Evolutionary conservation across 1,140 invertebrate genomes (phyloP).

Genomic region (Dreissena polymorpha): DNA sequence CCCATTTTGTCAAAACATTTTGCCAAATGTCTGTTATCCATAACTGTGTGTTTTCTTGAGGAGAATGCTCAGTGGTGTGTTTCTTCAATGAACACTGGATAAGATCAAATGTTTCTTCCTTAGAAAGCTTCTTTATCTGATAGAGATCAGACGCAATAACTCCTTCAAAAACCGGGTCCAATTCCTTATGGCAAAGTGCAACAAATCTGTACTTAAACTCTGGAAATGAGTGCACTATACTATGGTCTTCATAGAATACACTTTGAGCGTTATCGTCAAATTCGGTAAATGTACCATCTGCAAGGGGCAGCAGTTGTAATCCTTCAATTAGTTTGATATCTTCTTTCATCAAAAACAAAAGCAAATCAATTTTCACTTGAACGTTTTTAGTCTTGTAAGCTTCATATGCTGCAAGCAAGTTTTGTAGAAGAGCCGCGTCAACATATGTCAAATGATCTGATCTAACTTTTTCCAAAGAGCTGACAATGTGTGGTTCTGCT

Average conservation of each 20-base stretch:
- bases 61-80: background rate
- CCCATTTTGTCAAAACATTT: background rate
- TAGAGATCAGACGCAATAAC: background rate
- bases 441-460: background rate
- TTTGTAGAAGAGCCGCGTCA: background rate
- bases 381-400: background rate
- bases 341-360: background rate
- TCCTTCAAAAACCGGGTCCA: background rate
- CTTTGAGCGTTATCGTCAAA: background rate
- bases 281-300: background rate
- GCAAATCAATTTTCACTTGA: slow-evolving; percentile 4
- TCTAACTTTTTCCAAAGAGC: background rate
- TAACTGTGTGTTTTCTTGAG: background rate
- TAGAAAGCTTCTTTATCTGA: background rate
- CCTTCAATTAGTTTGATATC: background rate
- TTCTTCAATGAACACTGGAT: background rate
- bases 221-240: background rate
- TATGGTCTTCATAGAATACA: background rate
- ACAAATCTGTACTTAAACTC: background rate
- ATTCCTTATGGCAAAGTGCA: no score
- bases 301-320: slow-evolving; percentile 16
- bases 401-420: background rate
- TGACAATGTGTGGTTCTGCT: background rate
- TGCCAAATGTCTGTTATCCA: background rate
- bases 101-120: background rate